Base-by-base conservation (phyloP, 2,888 invertebrate genomes). In the Brachypalpus laphriformis region DNA sequence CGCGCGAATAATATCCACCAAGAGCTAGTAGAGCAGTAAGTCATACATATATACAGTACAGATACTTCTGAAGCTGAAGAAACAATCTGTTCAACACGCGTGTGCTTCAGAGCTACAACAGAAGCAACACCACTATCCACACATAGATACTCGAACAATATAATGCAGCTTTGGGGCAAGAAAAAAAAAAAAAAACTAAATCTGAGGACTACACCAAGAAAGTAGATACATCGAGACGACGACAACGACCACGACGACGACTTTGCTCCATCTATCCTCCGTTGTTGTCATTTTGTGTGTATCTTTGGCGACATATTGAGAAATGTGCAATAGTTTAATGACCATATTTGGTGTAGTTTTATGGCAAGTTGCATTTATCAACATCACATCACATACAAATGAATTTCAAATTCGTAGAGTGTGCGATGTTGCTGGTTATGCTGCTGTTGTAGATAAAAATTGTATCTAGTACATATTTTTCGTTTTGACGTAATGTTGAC, bases 311-410 rank as follows among this genome's bases (percentile, higher is more conserved):
- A 90, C 90, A 90, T 91, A 90, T 90, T 90, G 91, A 91, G 90
- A 90, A 91, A 91, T 91, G 91, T 90, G 91, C 90, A 90, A 90
- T 91, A 90, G 90, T 91, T 90, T 89, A 91, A 90, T 90, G 90
- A 89, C 91, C 90, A 90, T 90, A 89, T 91, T 90, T 89, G 90
- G 91, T 87, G 87, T 87, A 90, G 89, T 90, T 90, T 90, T 90
- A 90, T 90, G 90, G 90, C 90, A 89, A 91, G 90, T 91, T 91
- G 90, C 89, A 90, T 91, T 91, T 89, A 90, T 91, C 91, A 86
- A 82, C 86, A 82, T 86, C 82, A 86, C 76, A 82, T 82, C 82
- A 86, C 80, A 86, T 77, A 85, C 85, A 85, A 85, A 85, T 85
- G 85, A 85, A 85, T 85, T 85, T 85, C 85, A 85, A 81, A 85